Evolutionary conservation across 2,797 vertebrate genomes (phyloP), one percentile per base, ranked within the genome.

Genomic region (Arremon aurantiirostris): DNA sequence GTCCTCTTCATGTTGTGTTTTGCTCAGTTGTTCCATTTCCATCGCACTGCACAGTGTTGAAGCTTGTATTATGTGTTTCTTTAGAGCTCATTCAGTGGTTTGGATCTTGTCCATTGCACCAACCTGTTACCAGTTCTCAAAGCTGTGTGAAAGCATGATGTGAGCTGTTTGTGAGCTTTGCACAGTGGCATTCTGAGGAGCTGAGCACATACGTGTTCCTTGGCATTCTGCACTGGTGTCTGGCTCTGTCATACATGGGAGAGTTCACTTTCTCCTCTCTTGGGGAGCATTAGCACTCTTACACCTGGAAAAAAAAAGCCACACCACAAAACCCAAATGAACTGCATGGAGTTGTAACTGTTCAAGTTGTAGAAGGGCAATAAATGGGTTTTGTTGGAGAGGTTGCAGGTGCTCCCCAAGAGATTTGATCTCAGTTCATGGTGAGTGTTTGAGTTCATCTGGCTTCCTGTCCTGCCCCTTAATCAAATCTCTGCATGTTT

Each of bases 401-500:
- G 15, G 39, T 64, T 78, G 21, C 34, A 65, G 63, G 42, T 90
- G 35, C 37, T 86, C 22, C 61, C 34, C 21, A 24, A 35, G 65
- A 81, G 63, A 46, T 82, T 52, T 65, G 18, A 30, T 88, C 73
- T 63, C 44, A 46, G 0, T 84, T 71, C 23, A 30, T 83, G 26
- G 46, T 64, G 63, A 56, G 59, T 57, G 26, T 83, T 78, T 49
- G 49, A 79, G 69, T 70, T 94, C 26, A 37, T 61, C 77, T 82
- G 12, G 11, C 69, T 93, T 86, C 79, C 70, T 82, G 24, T 63
- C 69, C 73, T 78, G 53, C 79, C 32, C 35, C 20, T 91, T 82
- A 69, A 86, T 86, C 80, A 89, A 66, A 91, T 93, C 60, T 65
- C 28, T 79, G 63, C 17, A 1, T 26, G 37, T 69, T 82, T 86